Conservation (phyloP, 2,113 vertebrate genomes). For the Rattus norvegicus region DNA sequence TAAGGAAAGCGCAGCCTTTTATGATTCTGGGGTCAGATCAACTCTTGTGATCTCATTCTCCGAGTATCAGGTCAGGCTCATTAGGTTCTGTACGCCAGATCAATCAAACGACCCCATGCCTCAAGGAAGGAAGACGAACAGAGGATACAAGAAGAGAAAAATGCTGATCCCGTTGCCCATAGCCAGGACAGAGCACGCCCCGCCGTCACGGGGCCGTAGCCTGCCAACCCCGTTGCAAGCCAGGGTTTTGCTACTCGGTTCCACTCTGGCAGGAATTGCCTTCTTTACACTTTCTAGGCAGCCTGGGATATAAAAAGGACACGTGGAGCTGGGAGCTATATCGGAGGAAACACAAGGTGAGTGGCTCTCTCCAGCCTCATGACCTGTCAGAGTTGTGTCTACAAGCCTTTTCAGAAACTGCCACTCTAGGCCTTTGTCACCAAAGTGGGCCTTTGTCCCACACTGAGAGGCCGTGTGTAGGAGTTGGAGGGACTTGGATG, state of each 20-base stretch:
- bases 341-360: not conserved
- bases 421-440: not conserved
- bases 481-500: too few relatives aligned
- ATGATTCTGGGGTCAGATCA: not conserved
- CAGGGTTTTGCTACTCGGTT: not conserved
- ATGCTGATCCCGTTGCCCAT: not conserved
- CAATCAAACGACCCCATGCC: not conserved
- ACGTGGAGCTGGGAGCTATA: not conserved
- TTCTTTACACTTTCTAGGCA: not conserved
- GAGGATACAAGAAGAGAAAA: not conserved
- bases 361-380: not conserved
- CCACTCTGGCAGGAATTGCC: not conserved
- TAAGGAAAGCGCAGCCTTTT: not conserved
- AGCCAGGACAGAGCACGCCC: not conserved
- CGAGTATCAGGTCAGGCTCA: not conserved
- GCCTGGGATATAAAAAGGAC: not conserved
- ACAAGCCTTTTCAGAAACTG: not conserved
- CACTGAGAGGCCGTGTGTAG: rapidly evolving
- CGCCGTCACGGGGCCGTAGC: not conserved
- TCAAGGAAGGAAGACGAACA: not conserved
- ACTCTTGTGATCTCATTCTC: not conserved
- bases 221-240: not conserved
- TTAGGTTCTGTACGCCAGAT: not conserved
- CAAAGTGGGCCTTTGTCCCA: not conserved
- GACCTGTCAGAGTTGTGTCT: not conserved